These are phyloP conservation scores for Nothoprocta perdicaria DNA, from an alignment of 2,113 vertebrate genomes.

Conservation along the genomic window DNA sequence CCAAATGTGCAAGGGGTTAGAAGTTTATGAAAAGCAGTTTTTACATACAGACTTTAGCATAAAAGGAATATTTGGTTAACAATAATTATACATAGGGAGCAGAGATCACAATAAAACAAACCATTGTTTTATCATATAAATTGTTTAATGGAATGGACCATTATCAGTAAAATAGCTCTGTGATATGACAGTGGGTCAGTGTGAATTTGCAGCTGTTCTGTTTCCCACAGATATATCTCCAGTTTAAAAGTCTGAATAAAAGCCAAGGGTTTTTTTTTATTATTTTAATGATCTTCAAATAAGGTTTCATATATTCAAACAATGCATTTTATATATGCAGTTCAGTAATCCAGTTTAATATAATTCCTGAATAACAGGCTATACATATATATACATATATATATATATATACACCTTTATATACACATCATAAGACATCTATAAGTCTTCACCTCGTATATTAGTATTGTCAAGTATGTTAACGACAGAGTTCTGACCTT, in stretches of 20 bases:
- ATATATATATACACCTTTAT: background rate
- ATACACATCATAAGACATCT: background rate
- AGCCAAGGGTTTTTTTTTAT: background rate
- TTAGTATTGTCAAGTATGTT: background rate
- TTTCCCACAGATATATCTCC: slow-evolving; percentile 13
- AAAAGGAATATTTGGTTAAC: background rate
- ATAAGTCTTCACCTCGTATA: background rate
- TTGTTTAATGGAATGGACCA: background rate
- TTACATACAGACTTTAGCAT: background rate
- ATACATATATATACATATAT: background rate
- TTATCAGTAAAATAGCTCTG: slow-evolving; percentile 36
- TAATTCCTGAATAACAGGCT: background rate
- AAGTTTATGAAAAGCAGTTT: background rate
- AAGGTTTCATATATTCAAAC: slow-evolving; percentile 9
- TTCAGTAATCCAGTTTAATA: background rate
- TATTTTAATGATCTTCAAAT: background rate
- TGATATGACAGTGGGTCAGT: background rate
- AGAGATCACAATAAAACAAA: slow-evolving; percentile 22
- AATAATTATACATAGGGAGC: background rate
- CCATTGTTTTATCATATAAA: slow-evolving; percentile 18
- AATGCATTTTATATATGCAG: background rate
- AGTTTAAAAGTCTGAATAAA: slow-evolving; percentile 37
- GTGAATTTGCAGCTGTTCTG: slow-evolving; percentile 24
- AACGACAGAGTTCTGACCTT: background rate
- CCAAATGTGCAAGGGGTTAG: background rate